A percentile compares a stretch with the other conserved stretches of the same genome.
Evolutionary conservation across 2,797 vertebrate genomes (phyloP).

Genomic region (Ataeniobius toweri): DNA sequence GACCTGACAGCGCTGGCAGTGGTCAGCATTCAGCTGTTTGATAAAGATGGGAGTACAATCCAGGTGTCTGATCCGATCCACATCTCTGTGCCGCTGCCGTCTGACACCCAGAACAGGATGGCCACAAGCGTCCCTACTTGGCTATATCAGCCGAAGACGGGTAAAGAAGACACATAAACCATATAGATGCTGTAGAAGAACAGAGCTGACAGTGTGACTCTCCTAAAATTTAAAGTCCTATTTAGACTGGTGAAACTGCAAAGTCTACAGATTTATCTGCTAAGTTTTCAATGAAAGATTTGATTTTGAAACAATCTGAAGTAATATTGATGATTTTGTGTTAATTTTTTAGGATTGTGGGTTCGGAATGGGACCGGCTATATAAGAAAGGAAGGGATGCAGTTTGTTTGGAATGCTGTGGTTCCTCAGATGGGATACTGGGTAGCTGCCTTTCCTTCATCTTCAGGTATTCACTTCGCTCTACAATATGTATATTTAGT

Average conservation of each 20-base stretch:
- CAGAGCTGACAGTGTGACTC: background rate
- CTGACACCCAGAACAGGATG: constrained; percentile 82
- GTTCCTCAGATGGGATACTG: constrained; percentile 94
- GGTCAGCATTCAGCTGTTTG: constrained; percentile 89
- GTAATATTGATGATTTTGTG: background rate
- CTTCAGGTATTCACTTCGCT: constrained; percentile 70
- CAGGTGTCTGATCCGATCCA: constrained; percentile 89
- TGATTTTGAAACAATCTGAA: background rate
- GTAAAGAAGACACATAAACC: constrained; percentile 66
- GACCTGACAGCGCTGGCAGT: constrained; percentile 89
- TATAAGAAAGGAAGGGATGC: constrained; percentile 90
- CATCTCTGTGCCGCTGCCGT: constrained; percentile 88
- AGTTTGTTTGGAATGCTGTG: constrained; percentile 90
- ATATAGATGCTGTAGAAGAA: background rate
- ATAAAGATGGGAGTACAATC: constrained; percentile 85
- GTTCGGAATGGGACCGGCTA: constrained; percentile 90
- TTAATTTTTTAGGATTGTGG: constrained; percentile 86
- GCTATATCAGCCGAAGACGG: constrained; percentile 88
- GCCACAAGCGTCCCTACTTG: constrained; percentile 89
- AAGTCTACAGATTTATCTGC: background rate
- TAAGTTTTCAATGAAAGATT: background rate
- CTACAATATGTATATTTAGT: too few relatives aligned
- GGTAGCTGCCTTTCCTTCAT: constrained; percentile 91
- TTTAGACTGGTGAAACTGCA: background rate
- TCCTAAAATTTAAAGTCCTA: constrained; percentile 1